Evolutionary conservation across 1,140 invertebrate genomes (phyloP).

Genomic region (Neodiprion pinetum): DNA sequence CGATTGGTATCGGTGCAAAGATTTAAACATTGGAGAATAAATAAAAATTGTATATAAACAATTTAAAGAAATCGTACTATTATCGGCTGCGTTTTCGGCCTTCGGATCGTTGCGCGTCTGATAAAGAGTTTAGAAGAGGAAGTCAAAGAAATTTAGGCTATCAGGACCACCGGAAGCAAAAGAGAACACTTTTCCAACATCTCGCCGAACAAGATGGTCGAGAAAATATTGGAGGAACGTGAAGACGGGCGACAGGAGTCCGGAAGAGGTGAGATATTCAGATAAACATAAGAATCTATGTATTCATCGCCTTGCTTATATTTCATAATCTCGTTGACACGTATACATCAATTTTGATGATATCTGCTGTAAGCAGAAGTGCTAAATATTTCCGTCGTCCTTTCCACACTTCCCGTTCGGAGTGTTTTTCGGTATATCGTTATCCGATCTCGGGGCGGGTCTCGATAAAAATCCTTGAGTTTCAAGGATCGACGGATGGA

Average conservation of each 20-base stretch:
- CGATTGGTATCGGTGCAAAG: constrained; percentile 44
- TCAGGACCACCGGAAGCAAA: background rate
- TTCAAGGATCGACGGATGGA: too few species aligned
- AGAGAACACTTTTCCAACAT: background rate
- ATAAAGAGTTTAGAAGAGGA: constrained; percentile 1
- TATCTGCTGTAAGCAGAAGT: too few species aligned
- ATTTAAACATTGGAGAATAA: background rate
- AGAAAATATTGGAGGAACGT: constrained; percentile 56
- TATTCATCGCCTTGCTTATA: too few species aligned
- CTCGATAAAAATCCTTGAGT: too few species aligned
- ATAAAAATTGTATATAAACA: background rate
- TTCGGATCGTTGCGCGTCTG: background rate
- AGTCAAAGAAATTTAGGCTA: constrained; percentile 4
- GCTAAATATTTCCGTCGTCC: too few species aligned
- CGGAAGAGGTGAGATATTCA: constrained; percentile 44
- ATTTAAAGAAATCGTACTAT: background rate
- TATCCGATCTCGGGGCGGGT: too few species aligned
- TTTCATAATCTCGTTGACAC: too few species aligned
- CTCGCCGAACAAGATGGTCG: constrained; percentile 48
- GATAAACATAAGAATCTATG: too few species aligned
- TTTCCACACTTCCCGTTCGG: too few species aligned
- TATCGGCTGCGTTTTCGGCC: background rate
- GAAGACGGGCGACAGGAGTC: constrained; percentile 49
- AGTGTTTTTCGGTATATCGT: too few species aligned
- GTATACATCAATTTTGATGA: too few species aligned